Conservation (phyloP, 2,888 invertebrate species). For the Cepaea hortensis region DNA sequence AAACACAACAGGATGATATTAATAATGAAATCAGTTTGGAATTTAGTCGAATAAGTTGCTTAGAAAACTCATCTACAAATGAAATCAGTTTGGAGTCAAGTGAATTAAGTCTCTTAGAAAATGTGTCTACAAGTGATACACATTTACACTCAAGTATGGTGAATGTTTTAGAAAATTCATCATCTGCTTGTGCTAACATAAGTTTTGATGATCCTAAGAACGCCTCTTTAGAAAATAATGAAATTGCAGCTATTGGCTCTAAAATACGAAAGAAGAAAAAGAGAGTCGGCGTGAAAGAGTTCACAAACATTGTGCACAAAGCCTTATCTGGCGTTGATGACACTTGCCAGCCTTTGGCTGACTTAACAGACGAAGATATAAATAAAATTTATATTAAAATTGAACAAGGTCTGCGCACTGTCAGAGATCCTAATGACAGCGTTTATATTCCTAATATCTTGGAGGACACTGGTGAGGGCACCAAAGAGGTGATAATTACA, state of each 20-base stretch:
- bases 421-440: slow-evolving; percentile 18
- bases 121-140: background rate
- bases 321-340: background rate
- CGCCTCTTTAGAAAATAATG: background rate
- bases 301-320: slow-evolving; percentile 36
- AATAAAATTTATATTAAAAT: slow-evolving; percentile 30
- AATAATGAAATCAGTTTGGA: too few species aligned
- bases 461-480: slow-evolving; percentile 15
- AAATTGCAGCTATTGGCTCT: background rate
- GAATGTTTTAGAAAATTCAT: background rate
- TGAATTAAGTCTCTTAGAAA: background rate
- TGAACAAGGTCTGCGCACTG: slow-evolving; percentile 20
- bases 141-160: background rate
- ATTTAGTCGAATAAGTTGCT: too few species aligned
- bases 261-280: slow-evolving; percentile 17
- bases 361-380: slow-evolving; percentile 29
- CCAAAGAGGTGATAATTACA: slow-evolving; percentile 23
- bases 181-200: background rate
- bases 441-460: slow-evolving; percentile 36
- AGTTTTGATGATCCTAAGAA: background rate
- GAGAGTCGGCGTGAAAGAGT: slow-evolving; percentile 16
- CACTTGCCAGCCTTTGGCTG: background rate
- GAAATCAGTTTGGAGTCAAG: background rate
- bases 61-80: background rate
- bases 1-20: too few species aligned